Percentiles rank a stretch among this genome's conserved stretches.
Conservation (phyloP, 2,797 vertebrate genomes). For the Artibeus jamaicensis region DNA sequence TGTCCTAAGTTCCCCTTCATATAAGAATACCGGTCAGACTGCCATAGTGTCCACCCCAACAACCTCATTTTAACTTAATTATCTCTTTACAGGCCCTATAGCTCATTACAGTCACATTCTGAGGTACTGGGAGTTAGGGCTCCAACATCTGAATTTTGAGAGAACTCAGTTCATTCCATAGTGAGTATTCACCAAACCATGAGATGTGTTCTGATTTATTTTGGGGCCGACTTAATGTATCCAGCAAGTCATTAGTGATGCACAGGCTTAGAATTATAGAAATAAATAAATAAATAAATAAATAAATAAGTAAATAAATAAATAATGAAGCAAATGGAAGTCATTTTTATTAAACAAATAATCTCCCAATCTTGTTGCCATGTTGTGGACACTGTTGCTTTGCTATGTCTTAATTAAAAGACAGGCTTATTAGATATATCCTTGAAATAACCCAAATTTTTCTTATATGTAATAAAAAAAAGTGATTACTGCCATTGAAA, state of each 20-base stretch:
- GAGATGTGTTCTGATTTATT: not conserved
- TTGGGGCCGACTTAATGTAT: not conserved
- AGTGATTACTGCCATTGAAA: not conserved
- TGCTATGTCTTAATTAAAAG: constrained; percentile 22
- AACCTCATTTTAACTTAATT: not conserved
- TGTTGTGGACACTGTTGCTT: not conserved
- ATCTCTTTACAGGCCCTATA: not conserved
- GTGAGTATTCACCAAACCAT: not conserved
- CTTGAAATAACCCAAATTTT: constrained; percentile 10
- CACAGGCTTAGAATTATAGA: not conserved
- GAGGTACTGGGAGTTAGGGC: not conserved
- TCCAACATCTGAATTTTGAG: not conserved
- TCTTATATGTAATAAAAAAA: not conserved
- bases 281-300: not conserved
- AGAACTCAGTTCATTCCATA: not conserved
- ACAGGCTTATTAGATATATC: not conserved
- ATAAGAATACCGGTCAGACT: not conserved
- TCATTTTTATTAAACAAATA: constrained; percentile 42
- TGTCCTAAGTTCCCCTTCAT: not conserved
- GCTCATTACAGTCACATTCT: not conserved
- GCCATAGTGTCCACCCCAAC: not conserved
- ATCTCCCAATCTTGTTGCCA: not conserved
- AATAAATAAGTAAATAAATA: not conserved
- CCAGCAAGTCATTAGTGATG: not conserved
- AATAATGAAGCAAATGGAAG: not conserved